phyloP scores from a whole-genome alignment of 2,888 invertebrate species.

The Hyppa rectilinea region DNA sequence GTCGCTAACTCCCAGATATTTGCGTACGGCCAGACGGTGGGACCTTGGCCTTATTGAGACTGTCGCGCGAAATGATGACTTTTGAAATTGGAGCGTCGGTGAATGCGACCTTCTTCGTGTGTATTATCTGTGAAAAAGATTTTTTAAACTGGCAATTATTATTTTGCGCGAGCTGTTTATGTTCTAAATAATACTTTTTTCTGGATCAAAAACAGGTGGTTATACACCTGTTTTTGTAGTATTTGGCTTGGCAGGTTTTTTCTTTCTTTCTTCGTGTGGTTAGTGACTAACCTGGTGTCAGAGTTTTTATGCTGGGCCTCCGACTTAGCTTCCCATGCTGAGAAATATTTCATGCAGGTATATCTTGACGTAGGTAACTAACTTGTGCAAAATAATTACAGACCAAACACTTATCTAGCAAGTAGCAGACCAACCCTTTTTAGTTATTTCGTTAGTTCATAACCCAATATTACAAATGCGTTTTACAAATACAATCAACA shows the following conservation, averaged over 20 bases:
- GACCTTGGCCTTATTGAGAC: slow-evolving; percentile 63
- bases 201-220: not conserved
- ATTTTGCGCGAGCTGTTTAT: not conserved
- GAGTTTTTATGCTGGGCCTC: no score
- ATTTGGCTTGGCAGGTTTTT: not conserved
- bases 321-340: no score
- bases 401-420: not conserved
- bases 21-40: slow-evolving; percentile 54
- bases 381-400: slow-evolving; percentile 3
- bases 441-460: slow-evolving; percentile 18
- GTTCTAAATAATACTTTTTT: not conserved
- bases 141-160: slow-evolving; percentile 10
- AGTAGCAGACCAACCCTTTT: slow-evolving; percentile 14
- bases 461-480: slow-evolving; percentile 41
- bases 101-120: slow-evolving; percentile 43
- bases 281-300: no score
- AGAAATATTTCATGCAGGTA: no score
- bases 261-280: no score
- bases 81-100: slow-evolving; percentile 55
- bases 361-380: no score
- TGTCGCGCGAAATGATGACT: slow-evolving; percentile 56
- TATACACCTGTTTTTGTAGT: not conserved
- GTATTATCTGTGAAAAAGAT: slow-evolving; percentile 1
- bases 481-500: slow-evolving; percentile 51
- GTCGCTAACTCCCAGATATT: slow-evolving; percentile 60